Evolutionary conservation across 2,113 vertebrate species (phyloP).

Genomic region (Ophthalmolycus amberensis): DNA sequence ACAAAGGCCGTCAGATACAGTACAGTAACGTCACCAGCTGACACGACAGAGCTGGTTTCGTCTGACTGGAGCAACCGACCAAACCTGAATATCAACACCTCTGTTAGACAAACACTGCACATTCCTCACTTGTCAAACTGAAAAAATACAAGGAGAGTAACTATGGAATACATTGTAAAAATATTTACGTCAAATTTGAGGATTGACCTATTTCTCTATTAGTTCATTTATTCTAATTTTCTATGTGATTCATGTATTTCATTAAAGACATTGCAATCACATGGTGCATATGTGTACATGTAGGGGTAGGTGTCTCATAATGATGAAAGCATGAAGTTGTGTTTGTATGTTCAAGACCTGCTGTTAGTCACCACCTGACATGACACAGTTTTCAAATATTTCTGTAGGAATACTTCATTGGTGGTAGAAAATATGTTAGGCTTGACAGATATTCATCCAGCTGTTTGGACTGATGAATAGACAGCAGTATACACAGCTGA

Average conservation of each 20-base stretch:
- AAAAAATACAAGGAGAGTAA: background rate
- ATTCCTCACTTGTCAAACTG: constrained; percentile 71
- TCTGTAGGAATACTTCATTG: constrained; percentile 1
- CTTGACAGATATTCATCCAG: background rate
- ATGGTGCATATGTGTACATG: background rate
- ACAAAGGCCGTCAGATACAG: constrained; percentile 24
- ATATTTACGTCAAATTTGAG: constrained; percentile 13
- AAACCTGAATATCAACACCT: constrained; percentile 75
- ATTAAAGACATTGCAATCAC: background rate
- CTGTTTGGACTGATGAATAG: background rate
- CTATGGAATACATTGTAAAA: background rate
- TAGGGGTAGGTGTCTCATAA: background rate
- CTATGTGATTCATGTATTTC: background rate
- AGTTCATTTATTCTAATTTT: background rate
- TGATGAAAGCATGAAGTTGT: background rate
- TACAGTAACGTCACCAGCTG: constrained; percentile 54
- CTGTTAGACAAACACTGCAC: constrained; percentile 67
- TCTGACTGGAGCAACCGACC: constrained; percentile 81
- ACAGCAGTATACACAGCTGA: constrained; percentile 1
- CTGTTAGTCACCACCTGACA: background rate
- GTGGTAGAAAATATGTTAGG: background rate
- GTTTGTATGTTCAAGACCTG: background rate
- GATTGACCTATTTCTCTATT: background rate
- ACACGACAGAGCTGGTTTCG: constrained; percentile 76
- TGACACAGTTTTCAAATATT: constrained; percentile 8